Base-by-base conservation (phyloP, 2,797 vertebrate genomes). In the Threskiornis aethiopicus region DNA sequence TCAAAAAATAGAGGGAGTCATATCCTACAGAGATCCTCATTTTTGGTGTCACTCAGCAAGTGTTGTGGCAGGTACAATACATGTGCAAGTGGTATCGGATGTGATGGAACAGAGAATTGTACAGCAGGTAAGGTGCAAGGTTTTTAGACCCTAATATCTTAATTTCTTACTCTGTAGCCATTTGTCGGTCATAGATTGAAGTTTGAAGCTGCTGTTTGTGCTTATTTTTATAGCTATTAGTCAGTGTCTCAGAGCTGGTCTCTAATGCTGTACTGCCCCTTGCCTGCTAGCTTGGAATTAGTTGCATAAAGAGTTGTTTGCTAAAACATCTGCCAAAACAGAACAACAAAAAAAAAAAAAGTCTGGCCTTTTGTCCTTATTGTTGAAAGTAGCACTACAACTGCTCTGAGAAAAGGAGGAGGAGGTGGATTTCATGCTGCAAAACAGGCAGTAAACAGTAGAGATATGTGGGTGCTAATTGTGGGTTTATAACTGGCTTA, bases 41-140 rank as follows among this genome's bases (percentile, higher is more conserved):
- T 99, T 99, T 96, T 99, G 99, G 99, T 99, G 99, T 85, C 99
- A 99, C 91, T 99, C 99, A 13, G 99, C 99, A 78, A 99, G 88
- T 95, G 94, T 99, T 93, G 95, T 99, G 33, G 99, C 99, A 67
- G 99, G 99, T 84, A 99, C 99, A 92, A 98, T 99, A 97, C 99
- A 99, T 90, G 98, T 99, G 37, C 99, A 99, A 97, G 98, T 99
- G 77, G 99, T 99, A 98, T 98, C 99, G 0, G 99, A 99, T 69
- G 98, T 99, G 61, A 98, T 99, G 96, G 99, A 99, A 96, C 99
- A 99, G 96, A 98, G 99, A 96, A 99, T 99, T 98, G 98, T 99
- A 66, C 99, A 99, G 93, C 99, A 99, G 99, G 99, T 99, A 92
- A 58, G 57, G 41, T 65, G 29, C 65, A 61, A 70, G 10, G 6